Percentiles rank a stretch among this genome's conserved stretches.
Evolutionary conservation across 92 coral and sea anemone genomes (phyloP).

Genomic region (Actinostola sp.): DNA sequence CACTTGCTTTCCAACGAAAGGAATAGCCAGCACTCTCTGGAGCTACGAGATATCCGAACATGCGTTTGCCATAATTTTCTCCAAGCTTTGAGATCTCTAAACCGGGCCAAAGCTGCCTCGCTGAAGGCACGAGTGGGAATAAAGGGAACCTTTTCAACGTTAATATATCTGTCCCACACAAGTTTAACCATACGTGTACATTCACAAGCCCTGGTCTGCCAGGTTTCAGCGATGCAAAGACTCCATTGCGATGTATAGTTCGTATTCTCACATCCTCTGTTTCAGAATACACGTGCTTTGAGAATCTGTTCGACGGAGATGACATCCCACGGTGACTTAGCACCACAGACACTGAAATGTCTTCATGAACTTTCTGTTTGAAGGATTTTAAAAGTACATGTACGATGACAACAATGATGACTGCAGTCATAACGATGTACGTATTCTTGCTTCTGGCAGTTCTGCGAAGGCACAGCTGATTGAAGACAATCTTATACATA

Average conservation of each 20-base stretch:
- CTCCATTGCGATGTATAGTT: slow-evolving; percentile 4
- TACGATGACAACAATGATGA: too few relatives aligned
- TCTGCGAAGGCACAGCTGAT: too few relatives aligned
- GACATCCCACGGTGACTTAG: slow-evolving; percentile 7
- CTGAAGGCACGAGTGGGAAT: slow-evolving; percentile 82
- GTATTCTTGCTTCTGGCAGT: too few relatives aligned
- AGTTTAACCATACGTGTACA: slow-evolving; percentile 71
- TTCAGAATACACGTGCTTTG: background rate
- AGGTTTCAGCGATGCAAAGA: background rate
- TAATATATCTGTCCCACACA: slow-evolving; percentile 69
- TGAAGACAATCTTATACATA: too few relatives aligned
- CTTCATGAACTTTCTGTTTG: too few relatives aligned
- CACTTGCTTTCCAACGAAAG: slow-evolving; percentile 63
- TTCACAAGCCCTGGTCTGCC: slow-evolving; percentile 45
- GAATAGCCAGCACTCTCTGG: slow-evolving; percentile 27
- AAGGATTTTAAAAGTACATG: too few relatives aligned
- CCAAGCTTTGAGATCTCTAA: slow-evolving; percentile 30
- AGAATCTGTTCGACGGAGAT: background rate
- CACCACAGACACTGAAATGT: slow-evolving; percentile 7
- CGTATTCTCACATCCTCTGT: background rate
- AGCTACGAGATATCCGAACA: slow-evolving; percentile 74
- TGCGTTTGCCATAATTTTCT: slow-evolving; percentile 65
- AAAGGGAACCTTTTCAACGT: slow-evolving; percentile 44
- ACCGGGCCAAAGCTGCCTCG: slow-evolving; percentile 30
- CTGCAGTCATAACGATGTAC: too few relatives aligned